phyloP scores from a whole-genome alignment of 2,888 invertebrate species.

The Lycocerus yunnanus region DNA sequence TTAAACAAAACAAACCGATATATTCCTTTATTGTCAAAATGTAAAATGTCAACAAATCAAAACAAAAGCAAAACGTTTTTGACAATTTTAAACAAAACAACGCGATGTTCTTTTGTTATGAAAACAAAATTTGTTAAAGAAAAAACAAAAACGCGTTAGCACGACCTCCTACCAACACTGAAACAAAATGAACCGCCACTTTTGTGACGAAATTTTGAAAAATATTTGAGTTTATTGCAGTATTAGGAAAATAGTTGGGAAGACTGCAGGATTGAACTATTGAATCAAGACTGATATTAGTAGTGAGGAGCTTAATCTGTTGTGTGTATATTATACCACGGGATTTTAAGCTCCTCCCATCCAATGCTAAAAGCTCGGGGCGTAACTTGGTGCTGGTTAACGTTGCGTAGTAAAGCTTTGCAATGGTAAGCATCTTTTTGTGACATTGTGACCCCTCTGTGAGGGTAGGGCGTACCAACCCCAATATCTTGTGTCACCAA shows the following conservation, averaged over 20 bases:
- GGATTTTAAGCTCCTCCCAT: slow-evolving; percentile 20
- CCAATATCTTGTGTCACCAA: slow-evolving; percentile 46
- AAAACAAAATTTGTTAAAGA: not conserved
- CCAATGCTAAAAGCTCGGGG: slow-evolving; percentile 31
- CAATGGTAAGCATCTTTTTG: slow-evolving; percentile 21
- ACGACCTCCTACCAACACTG: not conserved
- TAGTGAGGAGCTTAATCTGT: slow-evolving; percentile 22
- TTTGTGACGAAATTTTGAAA: not conserved
- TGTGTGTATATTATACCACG: slow-evolving; percentile 18
- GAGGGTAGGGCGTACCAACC: slow-evolving; percentile 46
- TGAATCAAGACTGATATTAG: slow-evolving; percentile 27
- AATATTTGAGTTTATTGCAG: slow-evolving; percentile 7
- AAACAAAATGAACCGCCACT: not conserved
- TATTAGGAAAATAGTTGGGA: slow-evolving; percentile 11
- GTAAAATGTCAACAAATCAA: no score
- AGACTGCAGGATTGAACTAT: slow-evolving; percentile 16
- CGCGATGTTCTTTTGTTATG: not conserved
- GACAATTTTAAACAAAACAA: not conserved
- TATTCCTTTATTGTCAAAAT: no score
- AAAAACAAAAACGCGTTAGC: not conserved
- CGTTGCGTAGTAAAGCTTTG: slow-evolving; percentile 32
- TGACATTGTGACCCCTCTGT: slow-evolving; percentile 38
- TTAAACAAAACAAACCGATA: no score
- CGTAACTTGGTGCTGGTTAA: slow-evolving; percentile 33
- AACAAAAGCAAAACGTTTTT: no score